phyloP scores from a whole-genome alignment of 2,797 vertebrate genomes.

The Poecilia picta region DNA sequence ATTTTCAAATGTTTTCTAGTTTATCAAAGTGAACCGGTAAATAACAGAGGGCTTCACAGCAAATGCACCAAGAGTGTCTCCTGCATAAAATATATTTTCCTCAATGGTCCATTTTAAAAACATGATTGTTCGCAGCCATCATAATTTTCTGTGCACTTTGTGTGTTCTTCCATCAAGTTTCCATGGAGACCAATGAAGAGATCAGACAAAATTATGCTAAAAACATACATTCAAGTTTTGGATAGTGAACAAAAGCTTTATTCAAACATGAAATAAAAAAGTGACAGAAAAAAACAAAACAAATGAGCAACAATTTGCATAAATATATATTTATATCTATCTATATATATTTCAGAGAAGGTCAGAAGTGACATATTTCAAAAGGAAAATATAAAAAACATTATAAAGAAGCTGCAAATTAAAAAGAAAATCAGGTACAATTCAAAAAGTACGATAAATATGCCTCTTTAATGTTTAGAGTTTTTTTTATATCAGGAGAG shows the following conservation, averaged over 20 bases:
- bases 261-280: conserved; percentile 65
- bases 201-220: conserved; percentile 1
- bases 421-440: conserved; percentile 52
- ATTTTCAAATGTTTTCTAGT: neutral
- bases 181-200: conserved; percentile 25
- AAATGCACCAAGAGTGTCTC: neutral
- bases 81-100: neutral
- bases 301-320: conserved; percentile 77
- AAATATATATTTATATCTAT: conserved; percentile 70
- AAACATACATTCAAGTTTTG: conserved; percentile 11
- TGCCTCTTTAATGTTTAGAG: conserved; percentile 51
- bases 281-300: conserved; percentile 52
- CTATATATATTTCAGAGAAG: conserved; percentile 56
- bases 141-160: conserved; percentile 31
- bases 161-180: neutral
- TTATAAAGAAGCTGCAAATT: conserved; percentile 69
- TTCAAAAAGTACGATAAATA: conserved; percentile 48
- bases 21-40: neutral
- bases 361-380: conserved; percentile 62
- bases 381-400: conserved; percentile 65
- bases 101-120: neutral
- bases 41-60: neutral
- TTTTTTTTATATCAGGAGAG: conserved; percentile 35
- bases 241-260: conserved; percentile 79
- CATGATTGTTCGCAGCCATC: conserved; percentile 24